These are phyloP conservation scores for Cisticola juncidis DNA, from an alignment of 2,113 vertebrate species.

Conservation along the genomic window DNA sequence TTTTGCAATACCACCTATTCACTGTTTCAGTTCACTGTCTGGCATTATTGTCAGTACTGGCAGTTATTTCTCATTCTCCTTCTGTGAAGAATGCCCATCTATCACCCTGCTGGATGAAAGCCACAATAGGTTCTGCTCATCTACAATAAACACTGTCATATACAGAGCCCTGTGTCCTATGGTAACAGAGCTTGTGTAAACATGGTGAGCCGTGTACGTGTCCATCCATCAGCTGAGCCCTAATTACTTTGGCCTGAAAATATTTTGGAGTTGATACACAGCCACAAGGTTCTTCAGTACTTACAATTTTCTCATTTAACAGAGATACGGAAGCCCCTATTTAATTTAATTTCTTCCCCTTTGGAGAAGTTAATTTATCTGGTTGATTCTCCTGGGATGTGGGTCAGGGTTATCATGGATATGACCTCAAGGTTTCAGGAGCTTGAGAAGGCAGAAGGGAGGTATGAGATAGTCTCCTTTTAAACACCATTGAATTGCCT, in stretches of 20 bases:
- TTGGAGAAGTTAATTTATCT: neutral
- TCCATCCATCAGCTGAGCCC: neutral
- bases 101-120: neutral
- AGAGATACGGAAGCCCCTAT: neutral
- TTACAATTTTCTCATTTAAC: neutral
- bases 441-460: neutral
- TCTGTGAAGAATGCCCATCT: neutral
- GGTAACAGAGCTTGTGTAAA: neutral
- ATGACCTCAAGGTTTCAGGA: neutral
- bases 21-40: neutral
- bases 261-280: neutral
- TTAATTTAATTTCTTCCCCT: neutral
- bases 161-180: neutral
- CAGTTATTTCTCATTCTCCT: constrained; percentile 8
- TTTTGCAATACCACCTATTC: constrained; percentile 5
- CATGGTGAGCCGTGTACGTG: neutral
- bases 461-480: neutral
- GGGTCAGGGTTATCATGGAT: neutral
- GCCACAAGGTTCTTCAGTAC: neutral
- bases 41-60: neutral
- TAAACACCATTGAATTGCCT: too few species aligned
- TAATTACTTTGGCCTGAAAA: neutral
- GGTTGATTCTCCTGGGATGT: neutral
- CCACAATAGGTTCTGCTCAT: neutral
- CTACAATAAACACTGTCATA: neutral